Evolutionary conservation across 2,888 invertebrate species (phyloP).

Genomic region (Psococerastis gibbosa): DNA sequence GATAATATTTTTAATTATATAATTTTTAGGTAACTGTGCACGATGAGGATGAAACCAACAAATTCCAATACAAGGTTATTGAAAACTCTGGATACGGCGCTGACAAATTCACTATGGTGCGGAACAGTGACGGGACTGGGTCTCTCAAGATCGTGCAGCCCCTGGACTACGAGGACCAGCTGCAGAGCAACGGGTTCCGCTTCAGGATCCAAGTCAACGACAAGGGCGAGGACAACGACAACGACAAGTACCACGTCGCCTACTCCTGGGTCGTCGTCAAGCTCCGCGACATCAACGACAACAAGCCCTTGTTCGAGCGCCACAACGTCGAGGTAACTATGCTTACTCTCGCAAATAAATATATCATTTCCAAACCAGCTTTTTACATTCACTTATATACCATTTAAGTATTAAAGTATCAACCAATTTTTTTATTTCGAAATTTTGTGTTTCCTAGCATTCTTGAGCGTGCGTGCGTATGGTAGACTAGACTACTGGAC

Average conservation of each 20-base stretch:
- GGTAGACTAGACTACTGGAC: too few relatives aligned
- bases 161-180: conserved; percentile 82
- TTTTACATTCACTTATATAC: too few relatives aligned
- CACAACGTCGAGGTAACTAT: conserved; percentile 82
- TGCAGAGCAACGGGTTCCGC: conserved; percentile 87
- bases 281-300: conserved; percentile 90
- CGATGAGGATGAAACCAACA: conserved; percentile 90
- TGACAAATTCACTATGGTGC: conserved; percentile 91
- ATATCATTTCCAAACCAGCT: too few relatives aligned
- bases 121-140: conserved; percentile 89
- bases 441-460: too few relatives aligned
- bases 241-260: conserved; percentile 93
- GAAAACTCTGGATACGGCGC: conserved; percentile 90
- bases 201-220: conserved; percentile 90
- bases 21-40: conserved; percentile 65
- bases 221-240: conserved; percentile 78
- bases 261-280: conserved; percentile 90
- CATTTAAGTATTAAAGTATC: too few relatives aligned
- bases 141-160: conserved; percentile 90
- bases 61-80: conserved; percentile 87
- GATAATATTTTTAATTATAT: too few relatives aligned
- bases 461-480: too few relatives aligned
- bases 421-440: too few relatives aligned
- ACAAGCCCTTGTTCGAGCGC: conserved; percentile 84
- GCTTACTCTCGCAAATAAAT: too few relatives aligned